Evolutionary conservation across 2,888 invertebrate species (phyloP).

Genomic region (Pilophorus perplexus): DNA sequence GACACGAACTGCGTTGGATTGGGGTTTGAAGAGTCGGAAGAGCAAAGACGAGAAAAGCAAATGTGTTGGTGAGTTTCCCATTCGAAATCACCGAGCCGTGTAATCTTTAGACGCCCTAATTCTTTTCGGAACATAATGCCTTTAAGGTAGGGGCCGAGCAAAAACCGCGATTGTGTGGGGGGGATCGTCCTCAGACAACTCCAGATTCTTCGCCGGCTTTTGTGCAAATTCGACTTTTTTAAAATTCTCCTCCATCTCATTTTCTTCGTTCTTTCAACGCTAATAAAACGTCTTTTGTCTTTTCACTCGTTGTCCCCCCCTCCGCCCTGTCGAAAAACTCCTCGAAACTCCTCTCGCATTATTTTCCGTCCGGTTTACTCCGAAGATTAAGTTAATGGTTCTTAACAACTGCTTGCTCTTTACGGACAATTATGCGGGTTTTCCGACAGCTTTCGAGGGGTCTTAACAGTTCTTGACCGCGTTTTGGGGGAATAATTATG

Average conservation of each 20-base stretch:
- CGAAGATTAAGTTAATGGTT: slow-evolving; percentile 28
- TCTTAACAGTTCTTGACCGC: neutral
- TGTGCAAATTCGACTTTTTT: no score
- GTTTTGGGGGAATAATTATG: no score
- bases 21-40: no score
- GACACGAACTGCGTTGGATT: no score
- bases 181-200: no score
- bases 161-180: no score
- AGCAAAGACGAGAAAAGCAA: neutral
- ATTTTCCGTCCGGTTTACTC: slow-evolving; percentile 20
- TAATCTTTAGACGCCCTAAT: slow-evolving; percentile 1
- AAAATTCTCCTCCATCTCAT: slow-evolving; percentile 16
- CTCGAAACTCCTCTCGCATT: neutral
- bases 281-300: slow-evolving; percentile 21
- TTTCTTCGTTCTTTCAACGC: slow-evolving; percentile 16
- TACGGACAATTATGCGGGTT: slow-evolving; percentile 2
- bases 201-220: no score
- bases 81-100: slow-evolving; percentile 13
- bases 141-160: slow-evolving; percentile 25
- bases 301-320: neutral
- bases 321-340: neutral
- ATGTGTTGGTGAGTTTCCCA: slow-evolving; percentile 1
- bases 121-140: slow-evolving; percentile 35
- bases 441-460: neutral
- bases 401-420: neutral